phyloP scores from a whole-genome alignment of 2,888 invertebrate genomes.

The Heteromurus nitidus region DNA sequence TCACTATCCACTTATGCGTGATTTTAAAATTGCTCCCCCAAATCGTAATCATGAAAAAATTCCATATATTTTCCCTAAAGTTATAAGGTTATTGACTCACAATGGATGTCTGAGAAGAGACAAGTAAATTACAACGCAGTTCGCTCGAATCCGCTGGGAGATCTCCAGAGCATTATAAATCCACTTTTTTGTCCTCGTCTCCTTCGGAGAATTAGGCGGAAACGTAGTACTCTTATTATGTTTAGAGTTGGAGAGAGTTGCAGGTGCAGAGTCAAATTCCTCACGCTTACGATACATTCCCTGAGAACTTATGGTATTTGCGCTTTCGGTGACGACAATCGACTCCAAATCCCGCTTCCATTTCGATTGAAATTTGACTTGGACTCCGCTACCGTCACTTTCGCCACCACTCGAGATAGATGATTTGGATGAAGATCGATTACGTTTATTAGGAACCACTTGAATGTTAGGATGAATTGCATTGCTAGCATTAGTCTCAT shows the following conservation, averaged over 20 bases:
- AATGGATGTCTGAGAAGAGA: neutral
- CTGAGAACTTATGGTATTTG: neutral
- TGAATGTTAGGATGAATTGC: neutral
- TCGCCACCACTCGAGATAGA: neutral
- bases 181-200: neutral
- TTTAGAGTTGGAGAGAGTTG: neutral
- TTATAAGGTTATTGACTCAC: neutral
- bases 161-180: neutral
- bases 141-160: neutral
- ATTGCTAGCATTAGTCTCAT: neutral
- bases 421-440: neutral
- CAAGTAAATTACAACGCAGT: neutral
- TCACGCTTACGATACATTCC: neutral
- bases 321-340: neutral
- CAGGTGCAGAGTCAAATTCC: slow-evolving; percentile 29
- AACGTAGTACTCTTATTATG: neutral
- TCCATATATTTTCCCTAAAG: neutral
- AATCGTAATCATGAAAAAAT: neutral
- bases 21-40: too few relatives aligned
- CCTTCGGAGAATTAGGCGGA: neutral
- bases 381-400: too few relatives aligned
- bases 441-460: neutral
- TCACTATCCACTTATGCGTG: too few relatives aligned
- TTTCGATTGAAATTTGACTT: slow-evolving; percentile 37
- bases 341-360: slow-evolving; percentile 44